Evolutionary conservation across 2,888 invertebrate genomes (phyloP).

Genomic region (Periphyllus acericola): DNA sequence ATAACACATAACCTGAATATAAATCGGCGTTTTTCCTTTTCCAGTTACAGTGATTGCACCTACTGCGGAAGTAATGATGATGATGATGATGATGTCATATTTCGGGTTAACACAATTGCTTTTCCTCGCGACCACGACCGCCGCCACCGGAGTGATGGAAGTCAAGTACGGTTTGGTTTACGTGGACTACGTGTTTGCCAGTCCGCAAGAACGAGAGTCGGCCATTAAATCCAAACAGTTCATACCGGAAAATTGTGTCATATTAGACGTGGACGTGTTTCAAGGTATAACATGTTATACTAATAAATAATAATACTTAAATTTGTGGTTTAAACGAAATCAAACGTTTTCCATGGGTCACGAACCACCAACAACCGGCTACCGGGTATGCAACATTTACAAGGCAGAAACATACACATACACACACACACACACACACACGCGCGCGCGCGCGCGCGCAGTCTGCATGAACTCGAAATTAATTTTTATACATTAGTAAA

Average conservation of each 20-base stretch:
- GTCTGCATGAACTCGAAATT: too few species aligned
- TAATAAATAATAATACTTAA: background rate
- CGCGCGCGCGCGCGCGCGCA: too few species aligned
- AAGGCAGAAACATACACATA: too few species aligned
- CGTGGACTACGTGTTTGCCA: conserved; percentile 64
- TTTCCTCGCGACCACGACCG: background rate
- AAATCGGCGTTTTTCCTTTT: background rate
- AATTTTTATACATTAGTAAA: too few species aligned
- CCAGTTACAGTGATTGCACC: background rate
- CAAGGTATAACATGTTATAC: conserved; percentile 63
- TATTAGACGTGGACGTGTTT: conserved; percentile 65
- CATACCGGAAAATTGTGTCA: conserved; percentile 64
- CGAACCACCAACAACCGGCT: too few species aligned
- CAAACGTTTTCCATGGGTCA: background rate
- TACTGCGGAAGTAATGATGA: background rate
- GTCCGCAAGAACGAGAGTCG: conserved; percentile 63
- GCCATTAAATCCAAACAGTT: conserved; percentile 64
- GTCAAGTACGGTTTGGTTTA: conserved; percentile 66
- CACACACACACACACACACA: too few species aligned
- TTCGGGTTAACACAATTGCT: background rate
- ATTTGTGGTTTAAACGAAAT: background rate
- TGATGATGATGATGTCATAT: conserved; percentile 4
- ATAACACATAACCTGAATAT: background rate
- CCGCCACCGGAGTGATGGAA: conserved; percentile 65
- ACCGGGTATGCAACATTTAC: too few species aligned